A percentile compares a stretch with the other conserved stretches of the same genome.
These are phyloP conservation scores for Ailuropoda melanoleuca DNA, from an alignment of 2,113 vertebrate genomes.

Conservation along the genomic window DNA sequence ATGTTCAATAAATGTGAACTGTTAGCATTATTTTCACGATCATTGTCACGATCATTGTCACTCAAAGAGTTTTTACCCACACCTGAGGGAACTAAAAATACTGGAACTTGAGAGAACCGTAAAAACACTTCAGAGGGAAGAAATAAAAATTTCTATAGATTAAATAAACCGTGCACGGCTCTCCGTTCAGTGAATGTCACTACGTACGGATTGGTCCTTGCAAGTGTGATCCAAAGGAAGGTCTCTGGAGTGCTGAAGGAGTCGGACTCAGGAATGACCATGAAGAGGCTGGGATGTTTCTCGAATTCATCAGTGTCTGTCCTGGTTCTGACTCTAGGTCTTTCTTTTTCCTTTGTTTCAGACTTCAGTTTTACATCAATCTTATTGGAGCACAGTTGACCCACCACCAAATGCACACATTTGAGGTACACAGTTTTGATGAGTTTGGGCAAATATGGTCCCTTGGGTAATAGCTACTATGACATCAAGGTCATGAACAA, in stretches of 20 bases:
- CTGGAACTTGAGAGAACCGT: background rate
- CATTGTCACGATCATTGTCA: background rate
- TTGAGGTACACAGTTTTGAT: slow-evolving; percentile 15
- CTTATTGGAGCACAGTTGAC: background rate
- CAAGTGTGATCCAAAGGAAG: background rate
- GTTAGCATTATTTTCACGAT: background rate
- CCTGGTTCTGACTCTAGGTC: background rate
- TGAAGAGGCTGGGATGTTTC: background rate
- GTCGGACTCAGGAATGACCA: background rate
- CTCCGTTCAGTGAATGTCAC: background rate
- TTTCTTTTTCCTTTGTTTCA: background rate
- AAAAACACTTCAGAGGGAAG: background rate
- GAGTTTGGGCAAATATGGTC: background rate
- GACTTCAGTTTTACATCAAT: background rate
- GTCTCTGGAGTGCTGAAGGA: background rate
- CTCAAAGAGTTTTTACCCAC: background rate
- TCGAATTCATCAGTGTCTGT: background rate
- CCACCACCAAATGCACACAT: background rate
- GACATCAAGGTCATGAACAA: background rate
- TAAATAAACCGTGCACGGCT: background rate
- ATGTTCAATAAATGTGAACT: background rate
- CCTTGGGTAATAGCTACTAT: background rate
- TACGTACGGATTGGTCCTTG: background rate
- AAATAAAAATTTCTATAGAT: background rate
- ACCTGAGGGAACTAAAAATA: background rate